Evolutionary conservation across 2,888 invertebrate genomes (phyloP).

Genomic region (Elegia similella): DNA sequence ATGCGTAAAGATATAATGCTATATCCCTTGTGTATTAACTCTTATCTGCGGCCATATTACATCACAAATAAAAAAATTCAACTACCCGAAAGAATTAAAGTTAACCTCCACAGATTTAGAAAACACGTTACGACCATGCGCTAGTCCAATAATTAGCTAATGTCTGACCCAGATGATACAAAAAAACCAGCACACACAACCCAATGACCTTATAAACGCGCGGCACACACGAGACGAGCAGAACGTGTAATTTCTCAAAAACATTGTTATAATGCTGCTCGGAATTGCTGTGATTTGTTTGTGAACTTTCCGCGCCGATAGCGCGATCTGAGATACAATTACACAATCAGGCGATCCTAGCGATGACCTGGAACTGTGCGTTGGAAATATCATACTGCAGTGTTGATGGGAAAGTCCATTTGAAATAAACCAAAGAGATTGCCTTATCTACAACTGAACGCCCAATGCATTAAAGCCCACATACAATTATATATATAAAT

Average conservation of each 20-base stretch:
- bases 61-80: too few species aligned
- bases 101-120: neutral
- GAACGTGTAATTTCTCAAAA: conserved; percentile 63
- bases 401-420: neutral
- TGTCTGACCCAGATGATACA: neutral
- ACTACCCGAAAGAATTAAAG: too few species aligned
- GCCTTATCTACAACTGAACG: too few species aligned
- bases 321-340: conserved; percentile 51
- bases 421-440: too few species aligned
- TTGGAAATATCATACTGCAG: conserved; percentile 9
- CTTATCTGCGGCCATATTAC: too few species aligned
- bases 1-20: too few species aligned
- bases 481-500: too few species aligned
- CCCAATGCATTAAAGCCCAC: too few species aligned
- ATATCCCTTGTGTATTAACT: too few species aligned
- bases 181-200: conserved; percentile 10
- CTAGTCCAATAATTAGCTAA: conserved; percentile 5
- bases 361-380: conserved; percentile 18
- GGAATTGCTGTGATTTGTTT: conserved; percentile 73
- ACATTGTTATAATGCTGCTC: conserved; percentile 66
- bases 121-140: neutral
- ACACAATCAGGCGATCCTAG: conserved; percentile 65
- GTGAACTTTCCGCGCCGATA: conserved; percentile 59
- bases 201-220: conserved; percentile 13
- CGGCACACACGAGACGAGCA: neutral